phyloP scores from a whole-genome alignment of 2,797 vertebrate species.

The Melopsittacus undulatus region DNA sequence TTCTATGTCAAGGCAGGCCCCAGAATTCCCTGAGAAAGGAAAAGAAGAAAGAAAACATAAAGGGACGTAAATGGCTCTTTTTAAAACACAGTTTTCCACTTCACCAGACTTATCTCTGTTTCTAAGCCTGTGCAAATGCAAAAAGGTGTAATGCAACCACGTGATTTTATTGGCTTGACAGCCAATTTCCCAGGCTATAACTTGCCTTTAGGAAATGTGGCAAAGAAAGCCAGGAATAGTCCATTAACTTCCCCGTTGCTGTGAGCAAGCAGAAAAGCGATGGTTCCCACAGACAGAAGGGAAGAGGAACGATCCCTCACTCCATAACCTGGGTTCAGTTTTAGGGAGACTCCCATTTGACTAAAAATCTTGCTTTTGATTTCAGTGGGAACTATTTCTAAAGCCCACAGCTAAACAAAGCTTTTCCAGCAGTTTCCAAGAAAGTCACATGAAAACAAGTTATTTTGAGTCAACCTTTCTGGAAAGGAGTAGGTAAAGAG shows the following conservation, averaged over 20 bases:
- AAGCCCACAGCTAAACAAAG: background rate
- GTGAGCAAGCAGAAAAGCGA: background rate
- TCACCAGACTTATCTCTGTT: background rate
- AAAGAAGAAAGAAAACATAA: background rate
- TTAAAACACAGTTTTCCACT: background rate
- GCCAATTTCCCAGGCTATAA: slow-evolving; percentile 46
- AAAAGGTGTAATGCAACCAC: slow-evolving; percentile 3
- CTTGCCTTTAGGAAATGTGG: slow-evolving; percentile 35
- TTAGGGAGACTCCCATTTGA: background rate
- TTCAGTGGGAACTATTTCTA: background rate
- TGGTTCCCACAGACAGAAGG: background rate
- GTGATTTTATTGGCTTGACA: slow-evolving; percentile 36
- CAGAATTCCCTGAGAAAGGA: background rate
- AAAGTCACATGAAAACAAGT: background rate
- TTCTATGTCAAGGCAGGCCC: background rate
- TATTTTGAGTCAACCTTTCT: background rate
- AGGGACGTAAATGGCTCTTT: background rate
- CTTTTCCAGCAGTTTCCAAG: background rate
- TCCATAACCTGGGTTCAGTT: background rate
- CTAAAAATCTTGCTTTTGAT: background rate
- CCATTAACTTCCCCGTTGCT: background rate
- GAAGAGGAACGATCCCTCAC: background rate
- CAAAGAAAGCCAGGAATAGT: slow-evolving; percentile 25
- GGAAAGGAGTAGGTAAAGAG: background rate
- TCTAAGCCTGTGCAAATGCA: background rate